Conservation (phyloP, 1,140 invertebrate species). For the Cydia pomonella region DNA sequence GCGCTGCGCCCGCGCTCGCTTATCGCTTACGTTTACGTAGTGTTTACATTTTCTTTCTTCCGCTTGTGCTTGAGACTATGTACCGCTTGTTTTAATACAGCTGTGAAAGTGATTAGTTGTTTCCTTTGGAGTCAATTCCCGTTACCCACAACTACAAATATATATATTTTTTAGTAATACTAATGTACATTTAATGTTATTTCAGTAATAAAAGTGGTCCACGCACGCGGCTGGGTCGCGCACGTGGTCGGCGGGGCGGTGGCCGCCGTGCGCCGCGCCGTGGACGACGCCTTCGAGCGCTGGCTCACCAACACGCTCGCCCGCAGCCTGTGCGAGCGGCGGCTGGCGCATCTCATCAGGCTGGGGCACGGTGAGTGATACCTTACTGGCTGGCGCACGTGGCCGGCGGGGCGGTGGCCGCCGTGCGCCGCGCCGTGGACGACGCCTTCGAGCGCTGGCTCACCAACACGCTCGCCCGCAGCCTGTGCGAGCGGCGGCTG, state of each 20-base stretch:
- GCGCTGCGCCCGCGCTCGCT: too few species aligned
- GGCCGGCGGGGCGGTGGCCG: slow-evolving; percentile 37
- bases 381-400: slow-evolving; percentile 39
- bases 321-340: not conserved
- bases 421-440: slow-evolving; percentile 39
- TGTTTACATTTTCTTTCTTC: too few species aligned
- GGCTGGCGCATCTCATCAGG: slow-evolving; percentile 25
- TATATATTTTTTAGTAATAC: too few species aligned
- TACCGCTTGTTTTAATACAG: too few species aligned
- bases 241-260: slow-evolving; percentile 40
- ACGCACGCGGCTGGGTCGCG: slow-evolving; percentile 39
- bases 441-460: slow-evolving; percentile 41
- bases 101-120: too few species aligned
- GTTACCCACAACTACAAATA: too few species aligned
- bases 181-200: slow-evolving; percentile 32
- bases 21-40: too few species aligned
- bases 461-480: slow-evolving; percentile 33
- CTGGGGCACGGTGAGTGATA: slow-evolving; percentile 31
- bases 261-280: slow-evolving; percentile 14
- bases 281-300: slow-evolving; percentile 43
- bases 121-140: too few species aligned
- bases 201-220: slow-evolving; percentile 56
- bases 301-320: slow-evolving; percentile 40
- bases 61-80: too few species aligned
- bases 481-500: not conserved